Conservation (phyloP, 2,797 vertebrate species). For the Chelidonichthys spinosus region DNA sequence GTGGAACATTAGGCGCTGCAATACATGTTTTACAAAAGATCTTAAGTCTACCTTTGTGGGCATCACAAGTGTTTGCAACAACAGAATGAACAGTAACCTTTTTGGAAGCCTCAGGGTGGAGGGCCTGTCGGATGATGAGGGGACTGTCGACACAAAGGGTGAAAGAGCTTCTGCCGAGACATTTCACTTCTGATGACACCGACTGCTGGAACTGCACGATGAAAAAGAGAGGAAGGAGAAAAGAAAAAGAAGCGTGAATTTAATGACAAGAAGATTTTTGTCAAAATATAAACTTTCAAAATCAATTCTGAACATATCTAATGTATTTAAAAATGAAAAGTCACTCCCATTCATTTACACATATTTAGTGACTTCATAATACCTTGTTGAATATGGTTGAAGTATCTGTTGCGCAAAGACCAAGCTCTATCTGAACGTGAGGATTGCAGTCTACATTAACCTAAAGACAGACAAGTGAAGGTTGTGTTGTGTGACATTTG, state of each 20-base stretch:
- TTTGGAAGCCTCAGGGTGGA: slow-evolving; percentile 96
- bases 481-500: slow-evolving; percentile 31
- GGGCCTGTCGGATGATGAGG: slow-evolving; percentile 91
- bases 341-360: neutral
- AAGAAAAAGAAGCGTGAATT: neutral
- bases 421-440: neutral
- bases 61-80: neutral
- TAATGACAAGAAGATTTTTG: neutral
- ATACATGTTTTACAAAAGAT: neutral
- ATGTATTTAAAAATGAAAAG: neutral
- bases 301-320: neutral
- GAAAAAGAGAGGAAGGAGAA: neutral
- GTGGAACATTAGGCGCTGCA: no score
- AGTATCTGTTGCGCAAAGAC: slow-evolving; percentile 10
- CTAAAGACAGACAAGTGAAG: slow-evolving; percentile 29
- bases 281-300: neutral
- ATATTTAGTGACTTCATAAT: neutral
- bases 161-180: slow-evolving; percentile 89
- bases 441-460: neutral
- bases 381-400: neutral
- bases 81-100: slow-evolving; percentile 83
- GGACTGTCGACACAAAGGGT: slow-evolving; percentile 93
- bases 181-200: slow-evolving; percentile 90
- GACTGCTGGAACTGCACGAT: slow-evolving; percentile 89
- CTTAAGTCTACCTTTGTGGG: neutral